Evolutionary conservation across 2,888 invertebrate species (phyloP).

Genomic region (Falcaria lacertinaria): DNA sequence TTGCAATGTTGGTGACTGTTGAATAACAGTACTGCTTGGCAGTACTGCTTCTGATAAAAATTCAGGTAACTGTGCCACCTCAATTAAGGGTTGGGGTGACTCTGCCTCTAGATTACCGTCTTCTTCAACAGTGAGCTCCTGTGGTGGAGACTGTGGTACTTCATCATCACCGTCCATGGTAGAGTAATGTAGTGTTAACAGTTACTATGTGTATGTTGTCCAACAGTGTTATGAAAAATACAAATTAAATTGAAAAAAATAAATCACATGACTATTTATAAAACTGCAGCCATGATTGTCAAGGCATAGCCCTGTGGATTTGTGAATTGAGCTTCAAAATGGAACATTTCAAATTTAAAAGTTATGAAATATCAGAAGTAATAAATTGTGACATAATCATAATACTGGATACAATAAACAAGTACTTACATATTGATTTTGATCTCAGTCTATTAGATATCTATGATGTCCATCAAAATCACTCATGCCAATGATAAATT

Average conservation of each 20-base stretch:
- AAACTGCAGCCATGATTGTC: conserved; percentile 15
- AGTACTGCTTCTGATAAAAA: background rate
- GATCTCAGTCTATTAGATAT: too few species aligned
- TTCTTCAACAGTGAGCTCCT: conserved; percentile 14
- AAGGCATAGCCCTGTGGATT: conserved; percentile 49
- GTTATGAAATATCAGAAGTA: too few species aligned
- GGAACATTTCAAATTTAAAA: conserved; percentile 3
- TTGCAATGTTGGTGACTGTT: background rate
- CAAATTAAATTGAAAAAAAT: conserved; percentile 16
- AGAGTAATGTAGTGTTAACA: conserved; percentile 7
- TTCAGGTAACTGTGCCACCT: background rate
- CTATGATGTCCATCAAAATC: too few species aligned
- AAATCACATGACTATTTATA: conserved; percentile 29
- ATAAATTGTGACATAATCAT: too few species aligned
- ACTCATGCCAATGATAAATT: too few species aligned
- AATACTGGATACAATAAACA: too few species aligned
- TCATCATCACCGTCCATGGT: conserved; percentile 19
- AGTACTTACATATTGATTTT: too few species aligned
- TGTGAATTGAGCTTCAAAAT: conserved; percentile 14
- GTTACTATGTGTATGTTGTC: too few species aligned
- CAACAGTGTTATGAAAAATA: conserved; percentile 12
- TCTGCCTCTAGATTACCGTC: background rate
- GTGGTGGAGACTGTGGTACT: conserved; percentile 6
- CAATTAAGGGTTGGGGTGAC: too few species aligned
- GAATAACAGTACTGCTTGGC: background rate